Percentiles rank a stretch among this genome's conserved stretches.
Conservation (phyloP, 1,140 invertebrate genomes). For the Coelopa frigida region DNA sequence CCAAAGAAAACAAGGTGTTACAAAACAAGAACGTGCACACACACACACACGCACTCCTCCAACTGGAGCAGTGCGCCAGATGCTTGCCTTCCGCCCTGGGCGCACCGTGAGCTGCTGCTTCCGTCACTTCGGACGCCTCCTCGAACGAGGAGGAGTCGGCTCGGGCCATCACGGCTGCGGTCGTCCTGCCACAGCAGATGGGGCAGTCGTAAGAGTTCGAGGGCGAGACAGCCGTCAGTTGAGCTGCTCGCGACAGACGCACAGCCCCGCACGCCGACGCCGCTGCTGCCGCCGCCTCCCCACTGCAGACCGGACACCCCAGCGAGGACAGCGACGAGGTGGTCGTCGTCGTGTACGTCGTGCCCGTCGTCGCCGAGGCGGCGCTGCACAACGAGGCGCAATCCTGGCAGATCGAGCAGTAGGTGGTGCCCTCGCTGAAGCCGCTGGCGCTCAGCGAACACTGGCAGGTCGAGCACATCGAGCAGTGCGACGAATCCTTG, state of each 20-base stretch:
- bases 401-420: slow-evolving; percentile 35
- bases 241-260: neutral
- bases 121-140: slow-evolving; percentile 5
- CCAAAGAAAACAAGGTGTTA: slow-evolving; percentile 30
- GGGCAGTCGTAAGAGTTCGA: slow-evolving; percentile 25
- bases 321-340: slow-evolving; percentile 23
- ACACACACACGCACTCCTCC: slow-evolving; percentile 14
- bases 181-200: slow-evolving; percentile 25
- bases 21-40: slow-evolving; percentile 43
- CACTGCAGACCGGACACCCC: slow-evolving; percentile 31
- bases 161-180: slow-evolving; percentile 4
- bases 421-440: slow-evolving; percentile 33
- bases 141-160: slow-evolving; percentile 5
- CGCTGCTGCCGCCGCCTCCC: slow-evolving; percentile 11
- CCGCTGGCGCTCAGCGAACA: slow-evolving; percentile 28
- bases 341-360: slow-evolving; percentile 26
- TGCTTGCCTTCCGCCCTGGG: slow-evolving; percentile 39
- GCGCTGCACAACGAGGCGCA: slow-evolving; percentile 16
- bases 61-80: neutral
- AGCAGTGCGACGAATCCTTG: slow-evolving; percentile 27
- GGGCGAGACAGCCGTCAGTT: neutral
- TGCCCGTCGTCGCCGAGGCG: slow-evolving; percentile 8
- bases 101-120: neutral
- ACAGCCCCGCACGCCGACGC: neutral
- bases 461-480: slow-evolving; percentile 22